A percentile compares a stretch with the other conserved stretches of the same genome.
phyloP scores from a whole-genome alignment of 2,888 invertebrate genomes.

The Andrena chrysosceles region DNA sequence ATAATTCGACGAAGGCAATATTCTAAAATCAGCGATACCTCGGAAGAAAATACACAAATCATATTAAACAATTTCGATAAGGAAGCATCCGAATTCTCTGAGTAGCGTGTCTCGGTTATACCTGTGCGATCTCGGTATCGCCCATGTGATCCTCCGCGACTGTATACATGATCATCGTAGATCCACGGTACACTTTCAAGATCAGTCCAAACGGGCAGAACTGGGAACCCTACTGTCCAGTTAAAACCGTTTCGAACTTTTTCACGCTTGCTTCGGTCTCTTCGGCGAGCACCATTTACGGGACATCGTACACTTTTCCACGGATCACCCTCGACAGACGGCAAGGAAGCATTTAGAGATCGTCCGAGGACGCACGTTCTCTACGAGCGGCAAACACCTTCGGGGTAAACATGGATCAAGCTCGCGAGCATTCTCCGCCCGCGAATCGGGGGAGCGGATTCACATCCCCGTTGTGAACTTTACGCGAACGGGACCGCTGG shows the following conservation, averaged over 20 bases:
- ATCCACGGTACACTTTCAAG: conserved; percentile 13
- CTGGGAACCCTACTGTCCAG: neutral
- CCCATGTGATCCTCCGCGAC: conserved; percentile 85
- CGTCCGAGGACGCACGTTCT: conserved; percentile 20
- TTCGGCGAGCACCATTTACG: conserved; percentile 64
- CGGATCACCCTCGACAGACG: conserved; percentile 41
- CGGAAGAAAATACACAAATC: neutral
- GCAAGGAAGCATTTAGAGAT: conserved; percentile 66
- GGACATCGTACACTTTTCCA: conserved; percentile 77
- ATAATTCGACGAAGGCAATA: no score
- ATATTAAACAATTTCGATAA: neutral
- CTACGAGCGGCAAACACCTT: conserved; percentile 34
- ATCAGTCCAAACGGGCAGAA: conserved; percentile 31
- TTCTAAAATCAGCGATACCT: no score
- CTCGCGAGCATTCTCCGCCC: neutral
- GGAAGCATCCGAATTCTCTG: neutral
- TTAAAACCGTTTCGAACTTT: conserved; percentile 8
- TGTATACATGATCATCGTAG: conserved; percentile 83
- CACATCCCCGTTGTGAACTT: neutral
- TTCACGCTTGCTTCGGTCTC: conserved; percentile 37
- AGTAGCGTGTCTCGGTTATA: conserved; percentile 72
- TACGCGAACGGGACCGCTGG: conserved; percentile 2
- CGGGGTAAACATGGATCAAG: conserved; percentile 40
- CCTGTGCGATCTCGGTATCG: conserved; percentile 87
- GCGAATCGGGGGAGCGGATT: conserved; percentile 8